phyloP scores from a whole-genome alignment of 37 sponge, comb jelly and placozoan genomes.

The Lycopodina hypogea region DNA sequence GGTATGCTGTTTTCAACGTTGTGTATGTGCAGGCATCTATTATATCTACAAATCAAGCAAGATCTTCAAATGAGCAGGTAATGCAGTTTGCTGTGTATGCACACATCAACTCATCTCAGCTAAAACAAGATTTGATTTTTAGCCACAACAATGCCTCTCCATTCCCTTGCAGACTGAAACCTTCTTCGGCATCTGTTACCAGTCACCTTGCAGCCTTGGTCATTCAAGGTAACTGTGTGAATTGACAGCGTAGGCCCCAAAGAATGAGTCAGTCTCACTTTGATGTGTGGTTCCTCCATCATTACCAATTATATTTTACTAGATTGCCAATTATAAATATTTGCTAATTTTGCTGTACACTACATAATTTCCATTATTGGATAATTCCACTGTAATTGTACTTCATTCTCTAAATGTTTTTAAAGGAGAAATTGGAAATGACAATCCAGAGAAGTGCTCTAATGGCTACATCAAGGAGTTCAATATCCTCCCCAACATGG shows the following conservation, averaged over 20 bases:
- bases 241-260: too few species aligned
- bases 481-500: conserved; percentile 14
- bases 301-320: too few species aligned
- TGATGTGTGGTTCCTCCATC: too few species aligned
- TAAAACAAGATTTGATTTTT: not conserved
- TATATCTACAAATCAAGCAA: conserved; percentile 55
- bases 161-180: not conserved
- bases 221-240: conserved; percentile 13
- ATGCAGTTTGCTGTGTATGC: not conserved
- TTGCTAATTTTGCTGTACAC: too few species aligned
- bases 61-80: conserved; percentile 54
- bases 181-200: not conserved
- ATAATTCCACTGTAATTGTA: too few species aligned
- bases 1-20: too few species aligned
- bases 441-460: not conserved
- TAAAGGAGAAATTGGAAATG: conserved; percentile 40
- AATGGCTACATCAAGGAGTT: conserved; percentile 16
- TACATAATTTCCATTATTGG: too few species aligned
- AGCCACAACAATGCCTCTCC: not conserved
- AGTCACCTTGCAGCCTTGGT: not conserved
- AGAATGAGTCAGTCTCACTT: too few species aligned
- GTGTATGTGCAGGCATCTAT: conserved; percentile 29
- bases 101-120: not conserved
- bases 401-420: too few species aligned
- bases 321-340: too few species aligned